Conservation (phyloP, 2,797 vertebrate species). For the Chrysocyon brachyurus region DNA sequence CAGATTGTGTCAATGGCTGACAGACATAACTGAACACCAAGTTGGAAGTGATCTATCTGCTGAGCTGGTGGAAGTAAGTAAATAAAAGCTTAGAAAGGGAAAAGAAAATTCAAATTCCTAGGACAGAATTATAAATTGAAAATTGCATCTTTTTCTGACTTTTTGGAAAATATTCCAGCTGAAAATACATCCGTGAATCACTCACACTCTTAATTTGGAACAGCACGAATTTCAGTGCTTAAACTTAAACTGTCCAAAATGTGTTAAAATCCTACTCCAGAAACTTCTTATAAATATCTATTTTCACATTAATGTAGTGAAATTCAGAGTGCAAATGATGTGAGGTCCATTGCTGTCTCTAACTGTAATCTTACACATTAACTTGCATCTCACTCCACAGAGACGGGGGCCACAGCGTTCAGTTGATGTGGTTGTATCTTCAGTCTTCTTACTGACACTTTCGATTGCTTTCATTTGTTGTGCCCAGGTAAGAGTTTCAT, state of each 20-base stretch:
- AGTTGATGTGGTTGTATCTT: slow-evolving; percentile 98
- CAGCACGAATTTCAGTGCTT: not conserved
- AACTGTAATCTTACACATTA: fast-evolving
- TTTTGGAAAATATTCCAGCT: not conserved
- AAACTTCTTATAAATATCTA: not conserved
- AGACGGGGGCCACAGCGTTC: slow-evolving; percentile 98
- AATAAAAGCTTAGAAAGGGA: not conserved
- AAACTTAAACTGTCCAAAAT: not conserved
- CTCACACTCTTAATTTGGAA: not conserved
- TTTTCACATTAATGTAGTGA: not conserved
- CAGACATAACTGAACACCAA: not conserved
- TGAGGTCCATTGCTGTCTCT: not conserved
- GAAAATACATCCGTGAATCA: not conserved
- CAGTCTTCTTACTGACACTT: slow-evolving; percentile 95
- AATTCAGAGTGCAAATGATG: not conserved
- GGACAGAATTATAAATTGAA: not conserved
- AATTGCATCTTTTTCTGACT: not conserved
- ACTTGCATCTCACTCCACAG: slow-evolving; percentile 85
- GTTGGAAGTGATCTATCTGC: not conserved
- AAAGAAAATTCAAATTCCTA: not conserved
- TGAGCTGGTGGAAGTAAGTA: not conserved
- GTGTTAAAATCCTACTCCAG: not conserved
- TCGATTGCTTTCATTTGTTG: slow-evolving; percentile 98
- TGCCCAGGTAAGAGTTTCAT: slow-evolving; percentile 94
- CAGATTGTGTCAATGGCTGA: not conserved